These are phyloP conservation scores for Ephestia elutella DNA, from an alignment of 1,140 invertebrate species.

Conservation along the genomic window DNA sequence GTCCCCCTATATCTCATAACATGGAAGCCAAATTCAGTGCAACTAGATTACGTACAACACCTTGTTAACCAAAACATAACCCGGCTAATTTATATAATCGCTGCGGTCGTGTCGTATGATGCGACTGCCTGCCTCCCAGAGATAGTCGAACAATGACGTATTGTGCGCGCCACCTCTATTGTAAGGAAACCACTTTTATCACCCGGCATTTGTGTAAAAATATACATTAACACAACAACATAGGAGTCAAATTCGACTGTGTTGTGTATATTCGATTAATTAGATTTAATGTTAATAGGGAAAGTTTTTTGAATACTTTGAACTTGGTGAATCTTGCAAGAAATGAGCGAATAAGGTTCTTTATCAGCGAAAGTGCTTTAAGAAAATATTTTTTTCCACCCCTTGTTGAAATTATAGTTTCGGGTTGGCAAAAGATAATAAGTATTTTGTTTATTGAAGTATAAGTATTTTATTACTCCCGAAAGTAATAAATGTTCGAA, in stretches of 20 bases:
- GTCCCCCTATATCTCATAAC: too few species aligned
- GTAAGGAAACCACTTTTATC: slow-evolving; percentile 7
- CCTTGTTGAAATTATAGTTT: too few species aligned
- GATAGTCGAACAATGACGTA: slow-evolving; percentile 10
- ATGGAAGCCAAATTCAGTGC: too few species aligned
- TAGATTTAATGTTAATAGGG: not conserved
- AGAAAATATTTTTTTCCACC: too few species aligned
- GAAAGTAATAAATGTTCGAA: too few species aligned
- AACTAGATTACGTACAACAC: too few species aligned
- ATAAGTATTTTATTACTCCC: too few species aligned
- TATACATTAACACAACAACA: not conserved
- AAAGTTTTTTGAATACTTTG: not conserved
- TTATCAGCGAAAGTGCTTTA: too few species aligned
- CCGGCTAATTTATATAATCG: not conserved
- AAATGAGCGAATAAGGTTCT: too few species aligned
- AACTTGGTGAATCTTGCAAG: not conserved
- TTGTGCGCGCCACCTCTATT: slow-evolving; percentile 2
- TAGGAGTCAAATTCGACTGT: not conserved
- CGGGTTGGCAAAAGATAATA: too few species aligned
- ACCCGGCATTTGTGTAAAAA: not conserved
- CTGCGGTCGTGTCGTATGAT: not conserved
- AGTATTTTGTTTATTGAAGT: too few species aligned
- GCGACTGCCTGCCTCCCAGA: not conserved
- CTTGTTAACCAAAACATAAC: not conserved
- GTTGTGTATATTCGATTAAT: not conserved